Evolutionary conservation across 2,113 vertebrate genomes (phyloP), one percentile per base, ranked within the genome.

Genomic region (Nesospiza acunhae): DNA sequence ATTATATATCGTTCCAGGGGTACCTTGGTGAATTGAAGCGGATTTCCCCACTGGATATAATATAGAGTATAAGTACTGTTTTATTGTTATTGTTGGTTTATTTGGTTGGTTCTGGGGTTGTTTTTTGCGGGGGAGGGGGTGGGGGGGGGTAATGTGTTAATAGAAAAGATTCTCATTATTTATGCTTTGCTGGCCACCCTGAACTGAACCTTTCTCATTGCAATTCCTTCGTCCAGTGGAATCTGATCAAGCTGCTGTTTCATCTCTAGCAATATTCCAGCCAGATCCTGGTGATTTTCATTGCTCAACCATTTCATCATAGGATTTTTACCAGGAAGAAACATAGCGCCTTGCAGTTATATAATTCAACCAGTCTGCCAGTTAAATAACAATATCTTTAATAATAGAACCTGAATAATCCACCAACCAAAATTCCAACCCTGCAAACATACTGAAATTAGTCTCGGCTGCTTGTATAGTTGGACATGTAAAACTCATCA

Each of bases 101-200:
- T 60, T 68, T 41, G 6, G 16, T n/a, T 79, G 21, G 12, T 33
- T 83, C 5, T 16, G 44, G 6, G 7, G 2, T 69, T 50, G 19
- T 5, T 5, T 9, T 4, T 23, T 18, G 13, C 2, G 10, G 52
- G 17, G 28, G 26, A 27, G 17, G 28, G 28, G 52, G 28, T 10
- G 7, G 28, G 30, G 31, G 8, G 19, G 6, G 1, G 1, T 47
- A 70, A 15, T 11, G 3, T 0, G 1, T 42, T 86, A 46, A n/a
- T 46, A 58, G 37, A 63, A 69, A 70, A 13, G 17, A 8, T 41
- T 92, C 20, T 79, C 23, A 28, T 62, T 63, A n/a, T 44, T 44
- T 70, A 19, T 47, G 18, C 16, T 79, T 83, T 6, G 1, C 8
- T 92, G 75, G 4, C 33, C 7, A 44, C 27, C 4, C 18, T 33